Base-by-base conservation (phyloP, 2,797 vertebrate species). In the Poeciliopsis infans region DNA sequence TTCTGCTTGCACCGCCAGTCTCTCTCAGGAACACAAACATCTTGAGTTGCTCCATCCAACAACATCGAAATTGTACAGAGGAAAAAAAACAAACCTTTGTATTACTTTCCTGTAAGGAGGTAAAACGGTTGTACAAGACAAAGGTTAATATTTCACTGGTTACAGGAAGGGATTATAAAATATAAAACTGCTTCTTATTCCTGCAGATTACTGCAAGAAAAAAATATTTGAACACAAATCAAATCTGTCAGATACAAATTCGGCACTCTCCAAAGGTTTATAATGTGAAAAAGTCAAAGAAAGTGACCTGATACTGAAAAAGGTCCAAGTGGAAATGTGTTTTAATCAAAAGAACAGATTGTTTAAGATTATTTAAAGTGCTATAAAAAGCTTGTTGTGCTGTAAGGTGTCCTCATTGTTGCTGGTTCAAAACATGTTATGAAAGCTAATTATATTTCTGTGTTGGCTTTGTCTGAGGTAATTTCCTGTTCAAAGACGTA, bases 1-100 rank as follows among this genome's bases (percentile, higher is more conserved):
- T 85, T 94, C 82, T 85, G 76, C 95, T 87, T 93, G 95, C 83
- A 90, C 49, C 83, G 86, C 95, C 81, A 79, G 94, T 95, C 79
- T 74, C 59, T 78, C 53, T 71, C 20, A 28, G 3, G 31, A 69
- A 51, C 66, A 75, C 77, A 23, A 76, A 69, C n/a, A 47, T 28
- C 39, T 55, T 80, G n/a, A 77, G 7, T 82, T 66, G 85, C 12
- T 79, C 74, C 43, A 36, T 68, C 41, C 57, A 55, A 81, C 79
- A 64, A 59, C 55, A 86, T 18, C 31, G 15, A 57, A 74, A 66
- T 46, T 33, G 20, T 18, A 39, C 3, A n/a, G 25, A 51, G 69
- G 49, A 46, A 43, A 47, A 47, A 74, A 16, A 69, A 31, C 33
- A 53, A 53, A 33, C 15, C 8, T 5, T 31, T 66, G 33, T 39